Conservation (phyloP, 2,797 vertebrate genomes). For the Forpus xanthops region DNA sequence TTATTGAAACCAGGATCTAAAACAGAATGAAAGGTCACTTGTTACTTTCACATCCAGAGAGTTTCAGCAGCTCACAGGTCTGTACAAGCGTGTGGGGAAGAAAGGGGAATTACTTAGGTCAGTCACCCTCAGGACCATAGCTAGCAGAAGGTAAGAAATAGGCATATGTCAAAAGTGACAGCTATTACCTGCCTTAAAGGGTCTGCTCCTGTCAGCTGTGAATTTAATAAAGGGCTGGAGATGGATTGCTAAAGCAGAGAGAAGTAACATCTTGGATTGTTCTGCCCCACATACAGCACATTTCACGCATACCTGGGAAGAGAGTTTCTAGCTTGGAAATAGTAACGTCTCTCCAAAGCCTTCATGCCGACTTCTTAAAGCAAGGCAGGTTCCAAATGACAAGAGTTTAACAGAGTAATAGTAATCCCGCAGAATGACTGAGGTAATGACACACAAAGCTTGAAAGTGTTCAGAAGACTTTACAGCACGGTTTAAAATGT, state of each 20-base stretch:
- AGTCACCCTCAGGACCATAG: neutral
- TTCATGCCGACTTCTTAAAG: constrained; percentile 33
- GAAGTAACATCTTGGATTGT: neutral
- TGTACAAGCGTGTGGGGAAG: rapidly evolving
- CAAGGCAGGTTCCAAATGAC: constrained; percentile 42
- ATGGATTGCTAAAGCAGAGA: neutral
- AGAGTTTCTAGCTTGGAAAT: constrained; percentile 32
- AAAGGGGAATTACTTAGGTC: neutral
- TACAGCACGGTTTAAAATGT: constrained; percentile 15
- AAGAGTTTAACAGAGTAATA: constrained; percentile 47
- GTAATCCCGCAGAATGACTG: constrained; percentile 47
- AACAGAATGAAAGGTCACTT: neutral
- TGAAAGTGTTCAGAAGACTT: constrained; percentile 10
- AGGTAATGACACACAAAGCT: constrained; percentile 33
- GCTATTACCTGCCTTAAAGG: neutral
- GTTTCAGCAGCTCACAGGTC: neutral
- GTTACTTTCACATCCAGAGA: neutral
- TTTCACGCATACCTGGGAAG: constrained; percentile 2
- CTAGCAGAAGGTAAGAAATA: neutral
- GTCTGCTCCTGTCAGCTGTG: neutral
- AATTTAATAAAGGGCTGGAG: neutral
- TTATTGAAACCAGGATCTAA: constrained; percentile 4
- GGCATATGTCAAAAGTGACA: neutral
- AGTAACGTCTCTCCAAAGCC: constrained; percentile 31
- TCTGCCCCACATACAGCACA: neutral